Conservation (phyloP, 2,797 vertebrate genomes). For the Pogoniulus pusillus region DNA sequence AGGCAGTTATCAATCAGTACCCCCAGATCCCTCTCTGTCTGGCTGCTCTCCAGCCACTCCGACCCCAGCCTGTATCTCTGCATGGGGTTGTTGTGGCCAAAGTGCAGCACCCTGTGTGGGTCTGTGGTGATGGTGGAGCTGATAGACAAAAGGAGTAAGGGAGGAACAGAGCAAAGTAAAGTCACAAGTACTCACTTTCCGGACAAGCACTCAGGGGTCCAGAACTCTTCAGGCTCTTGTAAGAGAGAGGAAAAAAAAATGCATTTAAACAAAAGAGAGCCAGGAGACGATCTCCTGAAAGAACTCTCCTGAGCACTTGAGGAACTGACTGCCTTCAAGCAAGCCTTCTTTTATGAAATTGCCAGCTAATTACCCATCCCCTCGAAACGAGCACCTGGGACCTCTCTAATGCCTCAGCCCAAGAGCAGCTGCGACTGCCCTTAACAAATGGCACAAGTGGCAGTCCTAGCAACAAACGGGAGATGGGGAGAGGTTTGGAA, state of each 20-base stretch:
- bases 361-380: not conserved
- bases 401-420: not conserved
- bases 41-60: no score
- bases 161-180: not conserved
- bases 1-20: no score
- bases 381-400: not conserved
- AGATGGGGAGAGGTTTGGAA: not conserved
- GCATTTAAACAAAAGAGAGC: not conserved
- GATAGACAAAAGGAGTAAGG: accelerated
- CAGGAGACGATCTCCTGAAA: not conserved
- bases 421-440: not conserved
- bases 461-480: not conserved
- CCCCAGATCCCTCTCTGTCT: no score
- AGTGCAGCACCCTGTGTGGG: no score
- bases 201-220: no score
- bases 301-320: not conserved
- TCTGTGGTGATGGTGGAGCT: not conserved
- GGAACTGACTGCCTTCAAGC: not conserved
- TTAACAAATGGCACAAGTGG: accelerated
- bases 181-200: not conserved
- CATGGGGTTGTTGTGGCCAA: no score
- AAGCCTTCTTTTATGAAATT: not conserved
- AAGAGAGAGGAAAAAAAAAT: not conserved
- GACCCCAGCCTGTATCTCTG: no score
- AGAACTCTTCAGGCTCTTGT: not conserved